phyloP scores from a whole-genome alignment of 2,113 vertebrate genomes.

The Oreocharis arfaki region DNA sequence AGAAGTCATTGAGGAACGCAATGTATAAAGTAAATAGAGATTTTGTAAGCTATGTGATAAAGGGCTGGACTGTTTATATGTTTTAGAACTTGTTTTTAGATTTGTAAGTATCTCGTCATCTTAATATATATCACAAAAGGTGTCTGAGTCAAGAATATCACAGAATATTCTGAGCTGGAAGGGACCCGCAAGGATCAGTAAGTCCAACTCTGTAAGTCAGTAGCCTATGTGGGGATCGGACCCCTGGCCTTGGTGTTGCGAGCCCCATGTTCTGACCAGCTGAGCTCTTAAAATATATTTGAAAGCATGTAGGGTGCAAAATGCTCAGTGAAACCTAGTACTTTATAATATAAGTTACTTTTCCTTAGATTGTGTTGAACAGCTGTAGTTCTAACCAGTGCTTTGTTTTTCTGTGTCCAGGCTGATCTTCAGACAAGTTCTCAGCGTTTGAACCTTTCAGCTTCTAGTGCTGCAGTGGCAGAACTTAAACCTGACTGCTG shows the following conservation, averaged over 20 bases:
- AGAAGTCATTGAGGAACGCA: neutral
- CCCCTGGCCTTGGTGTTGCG: accelerated
- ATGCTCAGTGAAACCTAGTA: neutral
- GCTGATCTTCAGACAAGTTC: conserved; percentile 98
- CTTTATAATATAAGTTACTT: neutral
- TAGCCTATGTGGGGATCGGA: accelerated
- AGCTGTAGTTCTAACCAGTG: neutral
- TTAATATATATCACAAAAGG: neutral
- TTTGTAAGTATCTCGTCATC: neutral
- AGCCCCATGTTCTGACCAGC: neutral
- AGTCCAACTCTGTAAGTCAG: neutral
- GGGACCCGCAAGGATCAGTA: neutral
- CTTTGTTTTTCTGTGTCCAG: conserved; percentile 60
- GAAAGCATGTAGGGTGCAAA: neutral
- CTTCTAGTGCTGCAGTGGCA: conserved; percentile 87
- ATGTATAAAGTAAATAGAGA: neutral
- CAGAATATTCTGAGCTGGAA: neutral
- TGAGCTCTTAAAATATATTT: neutral
- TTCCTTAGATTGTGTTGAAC: neutral
- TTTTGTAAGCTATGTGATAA: neutral
- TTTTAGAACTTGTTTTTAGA: neutral
- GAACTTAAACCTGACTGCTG: conserved; percentile 94
- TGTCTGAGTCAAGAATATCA: neutral
- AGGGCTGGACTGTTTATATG: neutral
- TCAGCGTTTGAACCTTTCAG: conserved; percentile 95